A percentile compares a stretch with the other conserved stretches of the same genome.
Evolutionary conservation across 1,140 invertebrate species (phyloP).

Genomic region (Zaprionus nigranus): DNA sequence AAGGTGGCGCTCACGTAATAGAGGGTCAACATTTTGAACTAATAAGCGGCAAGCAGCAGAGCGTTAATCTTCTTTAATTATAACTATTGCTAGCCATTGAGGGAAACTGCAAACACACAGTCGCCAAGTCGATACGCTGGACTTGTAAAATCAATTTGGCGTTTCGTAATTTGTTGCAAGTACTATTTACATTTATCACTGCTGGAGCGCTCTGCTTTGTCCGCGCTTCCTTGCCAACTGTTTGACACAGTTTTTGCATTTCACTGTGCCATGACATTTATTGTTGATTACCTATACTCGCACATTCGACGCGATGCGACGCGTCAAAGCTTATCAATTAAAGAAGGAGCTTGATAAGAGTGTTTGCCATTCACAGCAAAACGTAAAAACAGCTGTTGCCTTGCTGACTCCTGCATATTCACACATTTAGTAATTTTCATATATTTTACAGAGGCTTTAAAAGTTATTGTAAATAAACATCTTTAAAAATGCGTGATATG

Average conservation of each 20-base stretch:
- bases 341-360: conserved; percentile 46
- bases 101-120: not conserved
- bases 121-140: not conserved
- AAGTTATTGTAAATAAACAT: not conserved
- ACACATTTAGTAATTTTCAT: not conserved
- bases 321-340: conserved; percentile 40
- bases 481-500: too few relatives aligned
- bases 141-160: conserved; percentile 63
- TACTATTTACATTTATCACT: conserved; percentile 52
- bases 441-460: not conserved
- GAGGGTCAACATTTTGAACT: conserved; percentile 85
- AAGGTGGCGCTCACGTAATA: conserved; percentile 89
- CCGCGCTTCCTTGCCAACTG: conserved; percentile 50
- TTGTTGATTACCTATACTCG: conserved; percentile 70
- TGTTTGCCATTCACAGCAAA: conserved; percentile 31
- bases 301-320: conserved; percentile 35
- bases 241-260: conserved; percentile 70
- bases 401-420: not conserved
- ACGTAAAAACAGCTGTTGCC: conserved; percentile 34
- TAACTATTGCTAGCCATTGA: conserved; percentile 19
- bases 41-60: not conserved
- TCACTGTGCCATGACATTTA: conserved; percentile 61
- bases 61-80: not conserved
- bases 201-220: conserved; percentile 52
- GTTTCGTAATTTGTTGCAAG: conserved; percentile 63